phyloP scores from a whole-genome alignment of 2,797 vertebrate species.

The Ctenochaetus hawaiiensis region DNA sequence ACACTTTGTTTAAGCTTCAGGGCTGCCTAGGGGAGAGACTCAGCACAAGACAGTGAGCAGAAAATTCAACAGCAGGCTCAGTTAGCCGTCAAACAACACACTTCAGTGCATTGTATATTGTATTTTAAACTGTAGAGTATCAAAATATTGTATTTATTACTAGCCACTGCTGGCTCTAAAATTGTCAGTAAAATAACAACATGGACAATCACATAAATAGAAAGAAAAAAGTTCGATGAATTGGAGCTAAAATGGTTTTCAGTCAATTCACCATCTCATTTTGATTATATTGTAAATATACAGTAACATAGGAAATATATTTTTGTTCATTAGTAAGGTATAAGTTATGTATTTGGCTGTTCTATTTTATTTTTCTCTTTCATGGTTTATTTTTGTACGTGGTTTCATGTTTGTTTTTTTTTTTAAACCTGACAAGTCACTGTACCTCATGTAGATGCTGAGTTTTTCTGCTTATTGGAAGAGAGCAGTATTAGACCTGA shows the following conservation, averaged over 20 bases:
- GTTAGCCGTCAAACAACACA: conserved; percentile 88
- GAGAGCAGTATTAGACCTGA: conserved; percentile 83
- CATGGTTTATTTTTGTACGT: conserved; percentile 83
- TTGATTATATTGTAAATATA: conserved; percentile 96
- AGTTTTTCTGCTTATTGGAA: conserved; percentile 83
- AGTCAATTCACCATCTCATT: conserved; percentile 92
- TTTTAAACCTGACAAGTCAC: conserved; percentile 90
- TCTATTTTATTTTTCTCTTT: conserved; percentile 70
- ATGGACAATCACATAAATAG: conserved; percentile 92
- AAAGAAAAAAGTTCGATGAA: conserved; percentile 76
- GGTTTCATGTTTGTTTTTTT: conserved; percentile 87
- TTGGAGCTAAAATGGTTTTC: conserved; percentile 88
- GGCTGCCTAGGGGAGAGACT: conserved; percentile 88
- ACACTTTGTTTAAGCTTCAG: conserved; percentile 97
- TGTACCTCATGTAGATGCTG: conserved; percentile 93
- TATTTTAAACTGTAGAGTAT: conserved; percentile 91
- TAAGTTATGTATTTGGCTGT: conserved; percentile 96
- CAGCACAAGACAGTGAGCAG: conserved; percentile 85
- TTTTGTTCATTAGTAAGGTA: conserved; percentile 96
- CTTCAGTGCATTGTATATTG: conserved; percentile 85
- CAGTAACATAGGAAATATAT: conserved; percentile 95
- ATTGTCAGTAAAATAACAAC: conserved; percentile 86
- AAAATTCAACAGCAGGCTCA: conserved; percentile 87
- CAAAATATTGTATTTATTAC: conserved; percentile 97
- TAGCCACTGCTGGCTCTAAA: conserved; percentile 96